Percentiles rank a stretch among this genome's conserved stretches.
phyloP scores from a whole-genome alignment of 2,797 vertebrate genomes.

The Rhinichthys osculus region DNA sequence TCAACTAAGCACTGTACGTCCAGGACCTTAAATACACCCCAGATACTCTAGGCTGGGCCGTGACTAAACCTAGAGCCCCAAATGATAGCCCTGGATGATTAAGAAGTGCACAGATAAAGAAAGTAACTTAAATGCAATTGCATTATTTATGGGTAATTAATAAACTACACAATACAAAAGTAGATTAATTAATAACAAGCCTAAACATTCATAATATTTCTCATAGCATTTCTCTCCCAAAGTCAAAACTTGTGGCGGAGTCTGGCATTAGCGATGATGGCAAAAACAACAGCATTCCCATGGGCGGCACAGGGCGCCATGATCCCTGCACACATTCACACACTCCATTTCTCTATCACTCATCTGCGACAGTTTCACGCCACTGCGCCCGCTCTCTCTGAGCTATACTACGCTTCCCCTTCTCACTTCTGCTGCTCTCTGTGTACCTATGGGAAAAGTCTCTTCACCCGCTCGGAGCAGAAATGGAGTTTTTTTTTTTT shows the following conservation, averaged over 20 bases:
- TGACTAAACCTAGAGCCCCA: not conserved
- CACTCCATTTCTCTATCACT: conserved; percentile 33
- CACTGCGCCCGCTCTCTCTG: not conserved
- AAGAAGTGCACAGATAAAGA: not conserved
- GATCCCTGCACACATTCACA: conserved; percentile 15
- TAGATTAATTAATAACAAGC: not conserved
- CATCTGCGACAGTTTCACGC: conserved; percentile 28
- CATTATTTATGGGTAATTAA: not conserved
- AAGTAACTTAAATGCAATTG: not conserved
- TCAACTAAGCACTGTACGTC: conserved; percentile 32
- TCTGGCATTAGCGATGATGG: not conserved
- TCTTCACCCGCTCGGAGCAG: not conserved
- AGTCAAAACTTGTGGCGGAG: not conserved
- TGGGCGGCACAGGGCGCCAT: not conserved
- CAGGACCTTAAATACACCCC: conserved; percentile 6
- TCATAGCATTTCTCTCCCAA: not conserved
- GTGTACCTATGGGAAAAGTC: conserved; percentile 1
- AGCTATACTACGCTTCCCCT: conserved; percentile 1
- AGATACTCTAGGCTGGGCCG: not conserved
- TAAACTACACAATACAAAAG: not conserved
- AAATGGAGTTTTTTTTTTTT: too few species aligned
- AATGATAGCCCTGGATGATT: not conserved
- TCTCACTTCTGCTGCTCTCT: conserved; percentile 13
- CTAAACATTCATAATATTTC: not conserved
- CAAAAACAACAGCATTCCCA: conserved; percentile 42